Conservation (phyloP, 1,140 invertebrate genomes). For the Temnothorax nylanderi region DNA sequence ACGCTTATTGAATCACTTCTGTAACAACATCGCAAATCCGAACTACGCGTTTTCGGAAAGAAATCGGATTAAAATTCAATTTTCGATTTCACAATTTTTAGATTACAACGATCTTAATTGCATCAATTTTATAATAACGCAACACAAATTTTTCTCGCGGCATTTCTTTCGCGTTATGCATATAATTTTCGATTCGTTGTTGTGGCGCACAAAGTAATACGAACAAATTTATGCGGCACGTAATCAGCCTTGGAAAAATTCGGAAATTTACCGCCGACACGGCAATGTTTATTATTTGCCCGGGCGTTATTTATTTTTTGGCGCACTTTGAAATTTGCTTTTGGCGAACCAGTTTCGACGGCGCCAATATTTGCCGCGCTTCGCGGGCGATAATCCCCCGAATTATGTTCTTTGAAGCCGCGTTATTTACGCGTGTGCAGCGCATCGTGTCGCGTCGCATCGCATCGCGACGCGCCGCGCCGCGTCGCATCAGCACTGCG, state of each 20-base stretch:
- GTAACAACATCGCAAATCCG: neutral
- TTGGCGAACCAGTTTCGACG: constrained; percentile 72
- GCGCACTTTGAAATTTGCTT: constrained; percentile 73
- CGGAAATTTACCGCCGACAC: constrained; percentile 68
- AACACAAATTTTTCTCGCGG: neutral
- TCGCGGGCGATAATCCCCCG: constrained; percentile 73
- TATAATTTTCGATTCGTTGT: neutral
- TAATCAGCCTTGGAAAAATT: constrained; percentile 71
- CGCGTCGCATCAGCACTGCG: constrained; percentile 45
- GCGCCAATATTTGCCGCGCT: constrained; percentile 71
- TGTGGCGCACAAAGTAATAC: constrained; percentile 4
- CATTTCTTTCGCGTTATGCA: neutral
- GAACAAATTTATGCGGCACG: constrained; percentile 64
- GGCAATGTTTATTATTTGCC: constrained; percentile 73
- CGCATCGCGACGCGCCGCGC: constrained; percentile 8
- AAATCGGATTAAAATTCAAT: neutral
- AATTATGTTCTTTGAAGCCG: constrained; percentile 76
- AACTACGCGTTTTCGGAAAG: neutral
- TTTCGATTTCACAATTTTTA: neutral
- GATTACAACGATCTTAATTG: neutral
- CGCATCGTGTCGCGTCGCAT: constrained; percentile 30
- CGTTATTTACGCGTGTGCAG: constrained; percentile 66
- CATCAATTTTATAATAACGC: neutral
- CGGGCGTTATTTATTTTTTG: constrained; percentile 73
- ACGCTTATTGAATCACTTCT: neutral